These are phyloP conservation scores for Phyllopteryx taeniolatus DNA, from an alignment of 2,113 vertebrate genomes.

Conservation along the genomic window DNA sequence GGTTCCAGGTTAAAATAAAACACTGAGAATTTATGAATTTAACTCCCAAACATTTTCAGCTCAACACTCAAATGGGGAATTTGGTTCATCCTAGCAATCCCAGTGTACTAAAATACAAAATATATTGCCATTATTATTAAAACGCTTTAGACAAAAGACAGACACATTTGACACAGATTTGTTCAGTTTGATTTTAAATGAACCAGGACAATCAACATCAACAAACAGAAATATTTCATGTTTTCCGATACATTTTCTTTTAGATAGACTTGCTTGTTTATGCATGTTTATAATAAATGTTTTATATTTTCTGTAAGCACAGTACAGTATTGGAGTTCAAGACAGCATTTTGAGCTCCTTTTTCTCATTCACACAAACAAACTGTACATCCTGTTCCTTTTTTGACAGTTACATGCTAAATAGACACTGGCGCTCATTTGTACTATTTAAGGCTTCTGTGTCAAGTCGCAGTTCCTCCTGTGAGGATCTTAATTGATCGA, in stretches of 20 bases:
- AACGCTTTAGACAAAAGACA: too few relatives aligned
- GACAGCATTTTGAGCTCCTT: neutral
- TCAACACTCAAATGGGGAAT: neutral
- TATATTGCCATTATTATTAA: too few relatives aligned
- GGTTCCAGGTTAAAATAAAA: neutral
- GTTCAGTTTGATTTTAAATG: too few relatives aligned
- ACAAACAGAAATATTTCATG: too few relatives aligned
- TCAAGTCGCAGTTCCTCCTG: constrained; percentile 27
- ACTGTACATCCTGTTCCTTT: constrained; percentile 43
- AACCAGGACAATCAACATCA: too few relatives aligned
- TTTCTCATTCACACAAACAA: neutral
- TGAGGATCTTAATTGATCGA: constrained; percentile 15
- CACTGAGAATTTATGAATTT: neutral
- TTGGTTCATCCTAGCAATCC: too few relatives aligned
- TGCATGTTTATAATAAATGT: neutral
- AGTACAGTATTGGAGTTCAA: neutral
- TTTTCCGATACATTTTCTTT: neutral
- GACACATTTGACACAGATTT: too few relatives aligned
- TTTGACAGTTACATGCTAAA: constrained; percentile 48
- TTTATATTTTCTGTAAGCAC: neutral
- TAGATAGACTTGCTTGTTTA: neutral
- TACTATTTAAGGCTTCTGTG: constrained; percentile 49
- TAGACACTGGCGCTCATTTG: constrained; percentile 36
- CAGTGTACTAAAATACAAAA: too few relatives aligned
- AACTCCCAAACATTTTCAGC: neutral